Base-by-base conservation (phyloP, 2,113 vertebrate species). In the Caranx melampygus region DNA sequence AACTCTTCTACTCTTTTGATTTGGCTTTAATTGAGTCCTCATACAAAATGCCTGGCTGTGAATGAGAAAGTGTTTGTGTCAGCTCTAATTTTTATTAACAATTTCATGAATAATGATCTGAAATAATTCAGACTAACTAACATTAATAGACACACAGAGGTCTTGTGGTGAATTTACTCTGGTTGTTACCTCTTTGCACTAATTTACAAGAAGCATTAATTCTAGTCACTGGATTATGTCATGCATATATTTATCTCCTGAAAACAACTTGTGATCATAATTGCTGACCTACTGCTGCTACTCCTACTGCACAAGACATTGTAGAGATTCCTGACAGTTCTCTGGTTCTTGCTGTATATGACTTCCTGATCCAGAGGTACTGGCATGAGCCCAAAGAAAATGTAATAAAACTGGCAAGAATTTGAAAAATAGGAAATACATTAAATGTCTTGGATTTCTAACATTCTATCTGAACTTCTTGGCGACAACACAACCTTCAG, bases 371-470 rank as follows among this genome's bases (percentile, higher is more conserved):
- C 57, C 26, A 37, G 16, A 72, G 51, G 18, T 68, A 20, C 61
- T 88, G 79, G 81, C 83, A 52, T 40, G 13, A 69, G 60, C 26
- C 83, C 79, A 85, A 76, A 87, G 74, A 85, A 81, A 88, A 88
- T 72, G n/a, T 52, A 74, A 81, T 81, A 78, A 81, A 83, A 73
- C 44, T 15, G 16, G 55, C 47, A n/a, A 51, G 61, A 5, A 67
- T 71, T 58, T 71, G 57, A 68, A 88, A 89, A 91, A 85, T 82
- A 89, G 66, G 87, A 89, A 84, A 84, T 16, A 67, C 35, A 78
- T 72, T 2, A 77, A 77, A 71, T 70, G 49, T 55, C 47, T 68
- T 71, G 12, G 42, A 63, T 80, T 60, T 72, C 45, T 51, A 47
- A 65, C 69, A 58, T 66, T 69, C 21, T 31, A 20, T 21, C 51